phyloP scores from a whole-genome alignment of 2,113 vertebrate genomes.

The Penelope pileata region DNA sequence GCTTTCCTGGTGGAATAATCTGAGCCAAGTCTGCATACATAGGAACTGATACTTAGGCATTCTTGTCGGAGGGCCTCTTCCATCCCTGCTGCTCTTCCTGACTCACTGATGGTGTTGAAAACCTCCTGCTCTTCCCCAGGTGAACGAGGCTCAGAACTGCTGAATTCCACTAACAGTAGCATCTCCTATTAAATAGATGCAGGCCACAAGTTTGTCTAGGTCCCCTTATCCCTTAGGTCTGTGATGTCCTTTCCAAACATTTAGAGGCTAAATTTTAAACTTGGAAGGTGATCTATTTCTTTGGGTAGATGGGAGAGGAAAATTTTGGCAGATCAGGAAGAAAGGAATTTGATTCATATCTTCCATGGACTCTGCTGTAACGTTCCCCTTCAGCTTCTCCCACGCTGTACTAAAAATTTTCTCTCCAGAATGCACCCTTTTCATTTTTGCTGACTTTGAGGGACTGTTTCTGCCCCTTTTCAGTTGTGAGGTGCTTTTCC shows the following conservation, averaged over 20 bases:
- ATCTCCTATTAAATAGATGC: not conserved
- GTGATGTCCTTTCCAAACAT: not conserved
- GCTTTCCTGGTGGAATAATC: not conserved
- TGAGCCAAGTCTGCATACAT: not conserved
- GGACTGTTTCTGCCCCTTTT: not conserved
- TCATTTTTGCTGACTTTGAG: not conserved
- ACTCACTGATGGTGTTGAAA: not conserved
- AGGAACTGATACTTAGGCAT: not conserved
- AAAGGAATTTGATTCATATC: not conserved
- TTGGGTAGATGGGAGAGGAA: not conserved
- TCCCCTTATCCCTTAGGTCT: not conserved
- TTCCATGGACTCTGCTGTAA: not conserved
- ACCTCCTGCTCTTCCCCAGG: not conserved
- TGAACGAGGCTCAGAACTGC: not conserved
- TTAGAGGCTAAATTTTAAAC: not conserved
- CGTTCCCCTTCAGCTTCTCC: not conserved
- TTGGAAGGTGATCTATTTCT: not conserved
- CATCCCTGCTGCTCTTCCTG: not conserved
- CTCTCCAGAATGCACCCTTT: not conserved
- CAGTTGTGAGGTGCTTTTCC: slow-evolving; percentile 32
- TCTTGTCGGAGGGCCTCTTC: not conserved
- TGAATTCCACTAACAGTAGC: not conserved
- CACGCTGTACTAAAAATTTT: not conserved
- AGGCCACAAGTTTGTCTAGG: not conserved
- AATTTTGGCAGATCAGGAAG: not conserved